Percentiles rank a stretch among this genome's conserved stretches.
These are phyloP conservation scores for Lytechinus variegatus DNA, from an alignment of 35 echinoderm and acorn worm genomes.

Conservation along the genomic window DNA sequence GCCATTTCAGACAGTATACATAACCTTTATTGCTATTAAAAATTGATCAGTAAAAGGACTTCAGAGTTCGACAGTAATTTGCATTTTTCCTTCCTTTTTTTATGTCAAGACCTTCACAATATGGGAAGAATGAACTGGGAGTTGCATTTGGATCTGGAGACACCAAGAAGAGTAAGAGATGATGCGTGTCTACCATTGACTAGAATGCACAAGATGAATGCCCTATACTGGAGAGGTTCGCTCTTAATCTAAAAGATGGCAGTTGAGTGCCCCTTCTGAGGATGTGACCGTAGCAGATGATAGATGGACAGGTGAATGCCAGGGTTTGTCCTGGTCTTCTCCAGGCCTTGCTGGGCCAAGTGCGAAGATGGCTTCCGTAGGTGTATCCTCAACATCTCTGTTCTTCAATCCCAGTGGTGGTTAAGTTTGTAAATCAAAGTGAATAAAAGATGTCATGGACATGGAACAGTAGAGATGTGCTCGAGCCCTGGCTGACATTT, in stretches of 20 bases:
- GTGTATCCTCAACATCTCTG: too few relatives aligned
- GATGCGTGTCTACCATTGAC: background rate
- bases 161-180: slow-evolving; percentile 81
- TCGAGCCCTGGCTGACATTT: too few relatives aligned
- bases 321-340: too few relatives aligned
- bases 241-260: background rate
- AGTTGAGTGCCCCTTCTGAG: background rate
- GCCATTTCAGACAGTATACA: too few relatives aligned
- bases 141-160: slow-evolving; percentile 71
- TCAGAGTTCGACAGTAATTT: background rate
- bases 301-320: too few relatives aligned
- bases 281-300: too few relatives aligned
- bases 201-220: background rate
- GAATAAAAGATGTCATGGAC: too few relatives aligned
- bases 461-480: too few relatives aligned
- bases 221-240: background rate
- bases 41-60: background rate
- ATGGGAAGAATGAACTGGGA: slow-evolving; percentile 81
- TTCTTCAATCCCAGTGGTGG: too few relatives aligned
- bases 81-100: slow-evolving; percentile 34
- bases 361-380: too few relatives aligned
- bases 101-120: slow-evolving; percentile 55
- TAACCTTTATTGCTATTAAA: background rate
- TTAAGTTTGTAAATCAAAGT: too few relatives aligned
- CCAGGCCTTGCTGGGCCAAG: too few relatives aligned